These are phyloP conservation scores for Hemitrygon akajei DNA, from an alignment of 2,797 vertebrate species.

Conservation along the genomic window DNA sequence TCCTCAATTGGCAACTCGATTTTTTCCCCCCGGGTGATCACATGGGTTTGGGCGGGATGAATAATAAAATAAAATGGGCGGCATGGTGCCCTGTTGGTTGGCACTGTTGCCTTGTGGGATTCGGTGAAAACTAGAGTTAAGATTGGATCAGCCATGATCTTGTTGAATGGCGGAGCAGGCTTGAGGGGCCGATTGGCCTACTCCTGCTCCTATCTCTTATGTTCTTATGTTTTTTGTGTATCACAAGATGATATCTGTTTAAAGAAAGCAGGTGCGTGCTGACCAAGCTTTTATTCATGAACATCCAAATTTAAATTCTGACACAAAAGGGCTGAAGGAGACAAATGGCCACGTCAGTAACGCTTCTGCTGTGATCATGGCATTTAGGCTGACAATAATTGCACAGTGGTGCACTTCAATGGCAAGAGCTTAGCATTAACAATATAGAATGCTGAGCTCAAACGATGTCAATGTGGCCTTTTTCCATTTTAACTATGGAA, in stretches of 20 bases:
- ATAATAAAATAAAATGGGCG: too few species aligned
- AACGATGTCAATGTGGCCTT: neutral
- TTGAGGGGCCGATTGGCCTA: too few species aligned
- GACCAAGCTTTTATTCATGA: neutral
- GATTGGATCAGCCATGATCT: too few species aligned
- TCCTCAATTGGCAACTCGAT: too few species aligned
- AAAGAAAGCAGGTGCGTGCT: constrained; percentile 16
- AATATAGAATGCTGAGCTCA: neutral
- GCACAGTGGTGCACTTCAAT: neutral
- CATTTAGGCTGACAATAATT: neutral
- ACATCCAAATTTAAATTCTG: constrained; percentile 1
- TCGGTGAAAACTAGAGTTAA: too few species aligned
- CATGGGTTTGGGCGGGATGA: too few species aligned
- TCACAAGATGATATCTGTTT: neutral
- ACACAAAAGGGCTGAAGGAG: neutral
- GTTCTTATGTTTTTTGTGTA: too few species aligned
- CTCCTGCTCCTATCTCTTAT: too few species aligned
- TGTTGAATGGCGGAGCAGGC: too few species aligned
- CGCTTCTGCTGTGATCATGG: neutral
- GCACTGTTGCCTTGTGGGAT: too few species aligned
- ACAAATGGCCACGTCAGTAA: neutral
- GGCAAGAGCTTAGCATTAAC: neutral
- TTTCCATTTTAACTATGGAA: constrained; percentile 6
- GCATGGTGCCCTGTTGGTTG: too few species aligned
- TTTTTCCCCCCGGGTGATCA: too few species aligned